Percentiles rank a stretch among this genome's conserved stretches.
Conservation (phyloP, 2,888 invertebrate species). For the Lagria hirta region DNA sequence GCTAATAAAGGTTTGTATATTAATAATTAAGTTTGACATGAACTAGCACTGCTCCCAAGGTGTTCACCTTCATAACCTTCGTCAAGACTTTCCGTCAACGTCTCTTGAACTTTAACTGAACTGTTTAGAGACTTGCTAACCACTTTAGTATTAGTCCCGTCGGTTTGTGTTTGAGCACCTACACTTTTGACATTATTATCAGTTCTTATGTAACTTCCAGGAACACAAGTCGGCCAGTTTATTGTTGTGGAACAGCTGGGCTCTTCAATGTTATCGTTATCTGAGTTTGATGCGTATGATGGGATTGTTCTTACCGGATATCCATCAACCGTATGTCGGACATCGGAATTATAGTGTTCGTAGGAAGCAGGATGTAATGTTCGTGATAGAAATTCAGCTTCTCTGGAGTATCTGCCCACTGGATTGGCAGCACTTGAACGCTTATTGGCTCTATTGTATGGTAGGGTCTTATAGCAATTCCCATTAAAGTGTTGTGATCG, state of each 20-base stretch:
- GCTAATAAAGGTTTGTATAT: constrained; percentile 1
- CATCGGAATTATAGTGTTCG: constrained; percentile 60
- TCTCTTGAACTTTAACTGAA: constrained; percentile 38
- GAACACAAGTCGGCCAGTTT: constrained; percentile 60
- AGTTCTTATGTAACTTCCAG: constrained; percentile 42
- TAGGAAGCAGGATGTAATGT: constrained; percentile 53
- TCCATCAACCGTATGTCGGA: constrained; percentile 78
- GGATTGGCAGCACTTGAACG: constrained; percentile 59
- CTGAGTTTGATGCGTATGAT: constrained; percentile 54
- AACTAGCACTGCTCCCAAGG: constrained; percentile 12
- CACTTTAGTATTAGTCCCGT: constrained; percentile 35
- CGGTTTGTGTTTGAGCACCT: constrained; percentile 62
- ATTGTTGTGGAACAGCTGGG: constrained; percentile 40
- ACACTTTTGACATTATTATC: constrained; percentile 61
- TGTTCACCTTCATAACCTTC: constrained; percentile 82
- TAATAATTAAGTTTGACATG: constrained; percentile 20
- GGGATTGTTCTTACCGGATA: constrained; percentile 59
- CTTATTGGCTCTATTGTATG: constrained; percentile 67
- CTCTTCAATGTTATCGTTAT: constrained; percentile 32
- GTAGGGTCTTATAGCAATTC: constrained; percentile 74
- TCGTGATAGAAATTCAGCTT: constrained; percentile 65
- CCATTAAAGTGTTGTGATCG: constrained; percentile 38
- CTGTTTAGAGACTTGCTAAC: constrained; percentile 26
- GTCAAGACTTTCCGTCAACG: constrained; percentile 78
- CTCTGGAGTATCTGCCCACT: constrained; percentile 61